Base-by-base conservation (phyloP, 2,113 vertebrate genomes). In the Nycticryphes semicollaris region DNA sequence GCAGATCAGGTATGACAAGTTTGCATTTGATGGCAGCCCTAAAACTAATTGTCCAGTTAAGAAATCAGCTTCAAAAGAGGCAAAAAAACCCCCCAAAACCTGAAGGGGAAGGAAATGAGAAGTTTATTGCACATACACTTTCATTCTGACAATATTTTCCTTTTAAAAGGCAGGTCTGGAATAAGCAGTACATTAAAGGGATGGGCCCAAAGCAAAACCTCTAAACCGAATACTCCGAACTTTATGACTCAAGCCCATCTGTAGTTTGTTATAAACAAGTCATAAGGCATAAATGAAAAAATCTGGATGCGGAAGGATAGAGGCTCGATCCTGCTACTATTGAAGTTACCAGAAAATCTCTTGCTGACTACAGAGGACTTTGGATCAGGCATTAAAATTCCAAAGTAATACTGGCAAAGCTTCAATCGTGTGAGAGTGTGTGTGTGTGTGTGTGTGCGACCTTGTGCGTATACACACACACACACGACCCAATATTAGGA, bases 271-370 rank as follows among this genome's bases (percentile, higher is more conserved):
- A 97, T 90, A 92, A 96, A 94, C 96, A 97, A 96, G 93, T 97
- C 93, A 94, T 96, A 84, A 94, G 95, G 77, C 89, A 96, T 97
- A 97, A 97, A 93, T 91, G 96, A 97, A 97, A 97, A 97, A 97
- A 96, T 96, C 96, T 97, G 97, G 91, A 95, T 91, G 83, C n/a
- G 47, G 88, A 95, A 94, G 92, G 94, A 75, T 60, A 87, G 84
- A 92, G 93, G 92, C 95, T 94, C 68, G 24, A 94, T 94, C 77
- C 91, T 90, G 89, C 83, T 97, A 91, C 92, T 84, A 93, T 7
- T 95, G 87, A 96, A 97, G 89, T 50, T 31, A 95, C 43, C 77
- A 97, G 83, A 94, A 97, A 97, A 94, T 51, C 93, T 95, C 97
- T 95, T 84, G 90, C 94, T 96, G 93, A 89, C 92, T 96, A 74